These are phyloP conservation scores for Anarsia innoxiella DNA, from an alignment of 2,888 invertebrate species.

Conservation along the genomic window DNA sequence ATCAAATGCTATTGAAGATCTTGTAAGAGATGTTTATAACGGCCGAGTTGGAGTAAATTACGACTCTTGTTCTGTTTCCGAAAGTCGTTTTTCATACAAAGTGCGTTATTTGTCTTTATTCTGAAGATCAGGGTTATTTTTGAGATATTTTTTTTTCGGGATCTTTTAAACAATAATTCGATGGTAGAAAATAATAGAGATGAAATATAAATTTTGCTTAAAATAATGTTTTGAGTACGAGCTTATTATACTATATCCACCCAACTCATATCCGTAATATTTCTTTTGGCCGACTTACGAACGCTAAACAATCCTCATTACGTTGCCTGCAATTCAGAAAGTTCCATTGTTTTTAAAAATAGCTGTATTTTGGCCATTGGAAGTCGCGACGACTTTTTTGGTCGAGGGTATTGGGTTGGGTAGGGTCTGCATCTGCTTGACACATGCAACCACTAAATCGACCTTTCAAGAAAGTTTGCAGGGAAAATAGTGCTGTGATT, in stretches of 20 bases:
- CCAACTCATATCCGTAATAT: no score
- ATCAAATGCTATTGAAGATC: no score
- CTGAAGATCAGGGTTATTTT: constrained; percentile 6
- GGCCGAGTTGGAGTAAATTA: background rate
- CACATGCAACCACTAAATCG: constrained; percentile 58
- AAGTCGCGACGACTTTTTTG: constrained; percentile 20
- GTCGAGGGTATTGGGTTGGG: constrained; percentile 39
- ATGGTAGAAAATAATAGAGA: no score
- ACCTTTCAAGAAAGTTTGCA: constrained; percentile 52
- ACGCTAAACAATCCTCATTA: no score
- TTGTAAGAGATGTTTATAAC: no score
- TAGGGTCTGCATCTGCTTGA: constrained; percentile 51
- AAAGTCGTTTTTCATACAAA: constrained; percentile 10
- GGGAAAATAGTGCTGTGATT: constrained; percentile 42
- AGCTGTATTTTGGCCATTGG: constrained; percentile 21
- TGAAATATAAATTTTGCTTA: no score
- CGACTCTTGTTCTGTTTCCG: constrained; percentile 8
- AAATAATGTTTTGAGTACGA: no score
- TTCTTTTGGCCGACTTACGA: no score
- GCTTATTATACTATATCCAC: no score
- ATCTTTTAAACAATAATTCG: no score
- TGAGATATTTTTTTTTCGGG: no score
- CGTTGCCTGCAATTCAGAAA: no score
- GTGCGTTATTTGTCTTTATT: constrained; percentile 8
- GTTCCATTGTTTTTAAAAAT: constrained; percentile 53